These are phyloP conservation scores for Rhinoraja longicauda DNA, from an alignment of 2,797 vertebrate species.

Conservation along the genomic window DNA sequence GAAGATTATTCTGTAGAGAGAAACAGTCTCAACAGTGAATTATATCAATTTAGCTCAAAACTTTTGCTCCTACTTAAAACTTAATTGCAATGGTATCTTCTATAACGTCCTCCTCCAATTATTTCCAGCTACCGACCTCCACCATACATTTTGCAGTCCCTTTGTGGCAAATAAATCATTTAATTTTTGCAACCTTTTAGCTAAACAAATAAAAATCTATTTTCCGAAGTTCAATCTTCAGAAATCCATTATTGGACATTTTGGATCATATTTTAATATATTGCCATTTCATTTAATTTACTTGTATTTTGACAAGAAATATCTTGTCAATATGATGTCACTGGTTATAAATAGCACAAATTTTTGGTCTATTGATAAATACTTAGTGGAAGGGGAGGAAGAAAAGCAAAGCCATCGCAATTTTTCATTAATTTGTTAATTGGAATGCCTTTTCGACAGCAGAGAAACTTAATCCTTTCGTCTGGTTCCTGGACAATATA, in stretches of 20 bases:
- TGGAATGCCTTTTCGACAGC: conserved; percentile 34
- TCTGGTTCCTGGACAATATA: conserved; percentile 38
- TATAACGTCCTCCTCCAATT: background rate
- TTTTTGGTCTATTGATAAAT: conserved; percentile 17
- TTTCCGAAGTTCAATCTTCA: background rate
- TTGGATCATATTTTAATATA: background rate
- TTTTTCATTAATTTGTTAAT: conserved; percentile 36
- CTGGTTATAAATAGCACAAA: background rate
- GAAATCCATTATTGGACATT: background rate
- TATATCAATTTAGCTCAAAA: background rate
- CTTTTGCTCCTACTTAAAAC: background rate
- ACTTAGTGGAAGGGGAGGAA: background rate
- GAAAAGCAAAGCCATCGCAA: background rate
- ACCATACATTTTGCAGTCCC: background rate
- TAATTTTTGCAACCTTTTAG: background rate
- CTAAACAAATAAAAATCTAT: background rate
- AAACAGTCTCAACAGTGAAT: background rate
- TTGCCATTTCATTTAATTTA: background rate
- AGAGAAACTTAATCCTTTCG: conserved; percentile 25
- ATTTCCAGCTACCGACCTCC: background rate
- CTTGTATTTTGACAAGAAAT: background rate
- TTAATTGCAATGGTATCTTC: background rate
- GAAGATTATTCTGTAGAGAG: background rate
- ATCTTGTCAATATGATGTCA: background rate
- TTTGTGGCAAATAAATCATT: background rate